Evolutionary conservation across 2,888 invertebrate genomes (phyloP), one percentile per base, ranked within the genome.

Genomic region (Caenorhabditis sulstoni): DNA sequence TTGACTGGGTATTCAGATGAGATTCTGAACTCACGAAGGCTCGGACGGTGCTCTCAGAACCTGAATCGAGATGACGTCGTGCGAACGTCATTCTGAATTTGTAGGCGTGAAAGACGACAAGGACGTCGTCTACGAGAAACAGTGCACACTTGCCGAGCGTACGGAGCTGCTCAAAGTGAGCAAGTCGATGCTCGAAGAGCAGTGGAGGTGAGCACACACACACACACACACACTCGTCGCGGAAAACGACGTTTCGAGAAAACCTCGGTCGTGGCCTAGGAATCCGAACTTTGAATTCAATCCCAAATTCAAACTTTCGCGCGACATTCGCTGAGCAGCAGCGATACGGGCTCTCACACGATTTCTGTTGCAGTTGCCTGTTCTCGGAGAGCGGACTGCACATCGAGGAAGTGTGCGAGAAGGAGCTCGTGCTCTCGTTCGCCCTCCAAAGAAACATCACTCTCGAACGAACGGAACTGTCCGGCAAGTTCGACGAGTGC

Each of bases 121-220:
- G 14, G 70, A 76, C 53, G 59, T 64, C 12, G 70, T 67, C 37
- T 83, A 81, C 59, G 73, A 80, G 37, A 75, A 68, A 44, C 59
- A 35, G 22, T 52, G 62, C 50, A 76, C 79, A 12, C 44, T 79
- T 9, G 68, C 73, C 41, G 76, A 79, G 2, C 55, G 83, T 4
- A 67, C 70, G 29, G 77, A 73, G 20, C 35, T 83, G 53, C 64
- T 83, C 39, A 84, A 84, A 65, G 65, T 79, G 22, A 76, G 82
- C 45, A 76, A 79, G 29, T 65, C 80, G 9, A 52, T 85, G 44
- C 49, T 85, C 18, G 85, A 85, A 22, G 79, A 73, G 16, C 81
- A 79, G 66, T 85, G 85, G 85, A 82, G 68, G 85, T 83, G 29
- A 29, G 29, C 29, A 29, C 29, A 7, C 29, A 29, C 29, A 5